Base-by-base conservation (phyloP, 2,888 invertebrate genomes). In the Anaspis maculata region DNA sequence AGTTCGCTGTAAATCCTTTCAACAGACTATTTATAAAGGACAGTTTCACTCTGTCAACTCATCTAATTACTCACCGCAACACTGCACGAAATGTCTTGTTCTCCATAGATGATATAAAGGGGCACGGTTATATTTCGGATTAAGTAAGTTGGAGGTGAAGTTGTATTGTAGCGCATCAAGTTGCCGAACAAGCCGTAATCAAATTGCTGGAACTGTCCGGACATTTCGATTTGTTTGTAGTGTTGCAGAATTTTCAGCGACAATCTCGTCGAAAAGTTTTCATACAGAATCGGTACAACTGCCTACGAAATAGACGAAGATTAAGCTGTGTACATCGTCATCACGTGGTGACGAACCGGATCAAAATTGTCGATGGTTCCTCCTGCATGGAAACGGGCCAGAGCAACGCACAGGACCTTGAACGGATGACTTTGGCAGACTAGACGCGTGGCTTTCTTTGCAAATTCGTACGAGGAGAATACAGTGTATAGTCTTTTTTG, bases 91-190 rank as follows among this genome's bases (percentile, higher is more conserved):
- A 3, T n/a, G 25, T 25, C 25, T 2, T 2, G 3, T 3, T 25
- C 25, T 10, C 25, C 25, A 12, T 25, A 9, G 3, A 25, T 25
- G 25, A 25, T 25, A 5, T 25, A 25, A 12, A 10, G n/a, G 11
- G 25, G 25, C 11, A 25, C 25, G 11, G 25, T 5, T 10, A 25
- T 25, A 13, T 25, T 25, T 3, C 12, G 7, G 3, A 25, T n/a
- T 9, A 12, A 12, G 12, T 25, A 25, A 11, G n/a, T 13, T 12
- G 25, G 25, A 3, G 25, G 25, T 9, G 25, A 11, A 9, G 10
- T 12, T 9, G 12, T 12, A 25, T 25, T 25, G 13, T 25, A 25
- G 3, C 25, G 25, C 25, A 25, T 25, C 25, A 25, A 12, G 25
- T 25, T 25, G 11, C 4, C 25, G 4, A 25, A 9, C 7, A 12